Conservation (phyloP, 2,113 vertebrate species). For the Anseranas semipalmata region DNA sequence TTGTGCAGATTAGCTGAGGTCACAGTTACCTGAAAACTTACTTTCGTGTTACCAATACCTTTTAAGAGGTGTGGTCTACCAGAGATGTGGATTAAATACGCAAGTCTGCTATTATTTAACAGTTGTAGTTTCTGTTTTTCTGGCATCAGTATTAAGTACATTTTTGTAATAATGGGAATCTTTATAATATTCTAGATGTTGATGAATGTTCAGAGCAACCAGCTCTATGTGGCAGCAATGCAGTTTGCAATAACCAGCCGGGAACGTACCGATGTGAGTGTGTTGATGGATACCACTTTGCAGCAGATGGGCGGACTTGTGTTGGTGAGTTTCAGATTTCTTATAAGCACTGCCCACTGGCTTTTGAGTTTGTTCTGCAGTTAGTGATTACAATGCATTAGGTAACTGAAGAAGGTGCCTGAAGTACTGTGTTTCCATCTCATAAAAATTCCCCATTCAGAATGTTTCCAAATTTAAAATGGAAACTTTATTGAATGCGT, state of each 20-base stretch:
- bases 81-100: not conserved
- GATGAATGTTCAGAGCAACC: constrained; percentile 88
- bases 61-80: not conserved
- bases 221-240: constrained; percentile 80
- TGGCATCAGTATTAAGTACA: not conserved
- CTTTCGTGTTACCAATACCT: not conserved
- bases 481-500: not conserved
- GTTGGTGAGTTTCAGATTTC: constrained; percentile 79
- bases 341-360: not conserved
- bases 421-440: not conserved
- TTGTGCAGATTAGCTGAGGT: not conserved
- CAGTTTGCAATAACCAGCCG: constrained; percentile 90
- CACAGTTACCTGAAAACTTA: not conserved
- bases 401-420: not conserved
- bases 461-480: not conserved
- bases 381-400: not conserved
- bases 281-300: constrained; percentile 86
- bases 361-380: not conserved
- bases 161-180: not conserved
- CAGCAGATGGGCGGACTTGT: constrained; percentile 81
- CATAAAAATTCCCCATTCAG: not conserved
- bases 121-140: not conserved
- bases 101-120: not conserved
- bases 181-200: constrained; percentile 76
- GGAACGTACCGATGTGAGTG: constrained; percentile 95